Evolutionary conservation across 92 coral and sea anemone genomes (phyloP).

Genomic region (Diadumene lineata): DNA sequence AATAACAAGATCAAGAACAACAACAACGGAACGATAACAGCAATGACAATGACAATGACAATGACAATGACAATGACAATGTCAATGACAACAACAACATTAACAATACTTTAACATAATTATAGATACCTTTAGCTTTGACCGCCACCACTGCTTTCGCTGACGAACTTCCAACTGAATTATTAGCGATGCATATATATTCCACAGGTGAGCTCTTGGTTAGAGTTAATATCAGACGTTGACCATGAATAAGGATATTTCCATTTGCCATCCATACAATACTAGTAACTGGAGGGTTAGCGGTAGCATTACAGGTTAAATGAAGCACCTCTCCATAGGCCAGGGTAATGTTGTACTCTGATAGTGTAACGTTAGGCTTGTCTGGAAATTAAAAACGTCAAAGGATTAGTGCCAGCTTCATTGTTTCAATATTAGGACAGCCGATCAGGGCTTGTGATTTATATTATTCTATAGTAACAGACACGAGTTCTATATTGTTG

Average conservation of each 20-base stretch:
- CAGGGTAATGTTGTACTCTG: background rate
- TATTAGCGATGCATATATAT: background rate
- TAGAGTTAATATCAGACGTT: background rate
- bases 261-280: background rate
- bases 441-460: too few species aligned
- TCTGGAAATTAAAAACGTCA: background rate
- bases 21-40: too few species aligned
- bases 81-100: too few species aligned
- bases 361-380: constrained; percentile 3
- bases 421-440: too few species aligned
- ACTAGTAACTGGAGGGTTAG: background rate
- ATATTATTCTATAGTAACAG: too few species aligned
- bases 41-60: too few species aligned
- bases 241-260: background rate
- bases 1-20: too few species aligned
- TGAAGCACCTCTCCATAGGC: background rate
- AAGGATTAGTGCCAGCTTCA: too few species aligned
- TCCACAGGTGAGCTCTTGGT: background rate
- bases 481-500: too few species aligned
- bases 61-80: too few species aligned
- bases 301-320: background rate
- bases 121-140: background rate
- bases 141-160: background rate
- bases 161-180: background rate
- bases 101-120: too few species aligned